Evolutionary conservation across 2,113 vertebrate genomes (phyloP).

Genomic region (Lophura nycthemera): DNA sequence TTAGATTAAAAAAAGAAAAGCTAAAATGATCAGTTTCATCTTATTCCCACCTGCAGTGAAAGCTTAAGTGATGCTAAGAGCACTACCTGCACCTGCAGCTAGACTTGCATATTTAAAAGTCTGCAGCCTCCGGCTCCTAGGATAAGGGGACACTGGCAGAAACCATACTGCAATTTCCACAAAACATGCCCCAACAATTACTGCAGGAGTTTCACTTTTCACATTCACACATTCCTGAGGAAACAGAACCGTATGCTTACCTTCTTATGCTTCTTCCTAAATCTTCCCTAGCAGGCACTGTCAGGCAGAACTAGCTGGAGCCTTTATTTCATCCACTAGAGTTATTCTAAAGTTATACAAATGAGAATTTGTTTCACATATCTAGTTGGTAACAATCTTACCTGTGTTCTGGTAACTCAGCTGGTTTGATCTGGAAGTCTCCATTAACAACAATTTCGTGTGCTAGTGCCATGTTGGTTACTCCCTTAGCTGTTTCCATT

Average conservation of each 20-base stretch:
- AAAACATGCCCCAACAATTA: not conserved
- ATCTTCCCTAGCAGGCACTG: not conserved
- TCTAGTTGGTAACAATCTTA: slow-evolving; percentile 48
- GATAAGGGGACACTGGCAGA: not conserved
- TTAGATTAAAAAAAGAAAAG: not conserved
- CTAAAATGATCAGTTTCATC: not conserved
- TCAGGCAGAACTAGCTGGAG: not conserved
- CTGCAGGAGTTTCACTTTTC: not conserved
- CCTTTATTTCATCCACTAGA: not conserved
- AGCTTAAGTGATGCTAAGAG: not conserved
- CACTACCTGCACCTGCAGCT: not conserved
- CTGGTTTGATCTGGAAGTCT: slow-evolving; percentile 89
- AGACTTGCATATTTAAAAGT: not conserved
- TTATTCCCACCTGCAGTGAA: not conserved
- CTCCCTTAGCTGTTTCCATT: slow-evolving; percentile 90
- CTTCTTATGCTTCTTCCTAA: not conserved
- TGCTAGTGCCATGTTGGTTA: slow-evolving; percentile 95
- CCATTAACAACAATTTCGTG: slow-evolving; percentile 94
- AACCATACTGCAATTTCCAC: not conserved
- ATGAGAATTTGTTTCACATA: not conserved
- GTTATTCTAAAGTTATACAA: not conserved
- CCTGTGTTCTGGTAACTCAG: slow-evolving; percentile 89
- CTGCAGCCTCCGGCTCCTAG: not conserved
- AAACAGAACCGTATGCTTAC: not conserved
- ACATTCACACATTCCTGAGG: not conserved